Base-by-base conservation (phyloP, 2,113 vertebrate species). In the Bostrychus sinensis region DNA sequence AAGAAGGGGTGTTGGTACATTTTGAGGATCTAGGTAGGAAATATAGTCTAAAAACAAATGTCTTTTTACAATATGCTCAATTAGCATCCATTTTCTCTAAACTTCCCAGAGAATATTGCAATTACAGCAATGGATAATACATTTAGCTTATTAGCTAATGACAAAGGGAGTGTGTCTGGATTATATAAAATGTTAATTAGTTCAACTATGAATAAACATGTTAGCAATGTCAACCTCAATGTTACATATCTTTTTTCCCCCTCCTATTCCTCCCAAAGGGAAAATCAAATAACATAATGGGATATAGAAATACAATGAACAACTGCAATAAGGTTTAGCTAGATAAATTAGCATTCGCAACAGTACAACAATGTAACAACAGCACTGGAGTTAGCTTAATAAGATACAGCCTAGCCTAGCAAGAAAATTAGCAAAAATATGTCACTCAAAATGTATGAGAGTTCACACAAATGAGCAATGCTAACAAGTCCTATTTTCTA, bases 401-500 rank as follows among this genome's bases (percentile, higher is more conserved):
- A 7, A 30, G 28, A 30, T 30, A 30, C 3, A 3, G 28, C 7
- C 7, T 30, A 30, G 28, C 28, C 28, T 23, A 36, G 66, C 57
- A 64, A 56, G 3, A 37, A 25, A 25, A 62, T 16, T 26, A 41
- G 63, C 54, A 45, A 72, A 73, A 19, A 25, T 0, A 23, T 26
- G 30, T 36, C 1, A 2, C 17, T 23, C 10, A 38, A 42, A 50
- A 2, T 36, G 28, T 50, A 19, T n/a, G n/a, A n/a, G n/a, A n/a
- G n/a, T n/a, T n/a, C n/a, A n/a, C n/a, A n/a, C n/a, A n/a, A n/a
- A n/a, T n/a, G n/a, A n/a, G n/a, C n/a, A n/a, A n/a, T n/a, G 32
- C 30, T 45, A 46, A 38, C 1, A 4, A 13, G 34, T 62, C 39
- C 46, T 25, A 66, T 65, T 32, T 62, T 71, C 43, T 68, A 45